These are phyloP conservation scores for Pocota personata DNA, from an alignment of 2,888 invertebrate genomes.

Conservation along the genomic window DNA sequence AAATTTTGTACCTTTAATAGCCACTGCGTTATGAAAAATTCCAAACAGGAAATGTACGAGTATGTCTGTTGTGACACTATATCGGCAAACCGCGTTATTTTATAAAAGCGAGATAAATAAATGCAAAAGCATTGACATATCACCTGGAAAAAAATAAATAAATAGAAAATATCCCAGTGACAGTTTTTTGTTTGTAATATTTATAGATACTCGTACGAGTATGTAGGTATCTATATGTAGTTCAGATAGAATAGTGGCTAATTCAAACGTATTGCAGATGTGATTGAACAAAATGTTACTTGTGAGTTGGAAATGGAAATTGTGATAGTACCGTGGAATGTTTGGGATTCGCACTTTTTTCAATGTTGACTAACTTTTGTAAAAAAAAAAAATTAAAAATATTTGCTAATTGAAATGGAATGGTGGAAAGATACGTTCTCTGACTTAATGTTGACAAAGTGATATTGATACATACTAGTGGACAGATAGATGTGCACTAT, in stretches of 20 bases:
- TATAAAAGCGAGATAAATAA: constrained; percentile 3
- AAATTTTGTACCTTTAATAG: constrained; percentile 23
- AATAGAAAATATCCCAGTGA: background rate
- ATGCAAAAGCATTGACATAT: constrained; percentile 5
- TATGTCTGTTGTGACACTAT: constrained; percentile 29
- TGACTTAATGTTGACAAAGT: background rate
- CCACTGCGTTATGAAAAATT: background rate
- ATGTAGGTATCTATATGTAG: background rate
- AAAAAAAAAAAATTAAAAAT: background rate
- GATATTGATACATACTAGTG: background rate
- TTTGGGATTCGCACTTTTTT: background rate
- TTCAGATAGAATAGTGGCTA: background rate
- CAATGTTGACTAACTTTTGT: background rate
- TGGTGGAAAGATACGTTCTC: background rate
- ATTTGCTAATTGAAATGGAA: background rate
- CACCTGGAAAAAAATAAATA: background rate
- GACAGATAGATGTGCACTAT: no score
- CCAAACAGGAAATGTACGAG: constrained; percentile 38
- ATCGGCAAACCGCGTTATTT: constrained; percentile 32
- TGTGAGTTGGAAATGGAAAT: background rate
- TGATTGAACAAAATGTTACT: background rate
- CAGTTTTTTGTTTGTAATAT: background rate
- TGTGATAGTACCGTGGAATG: background rate
- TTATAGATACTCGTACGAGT: background rate
- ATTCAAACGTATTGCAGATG: constrained; percentile 4